Base-by-base conservation (phyloP, 2,797 vertebrate species). In the Arrhamphus sclerolepis region DNA sequence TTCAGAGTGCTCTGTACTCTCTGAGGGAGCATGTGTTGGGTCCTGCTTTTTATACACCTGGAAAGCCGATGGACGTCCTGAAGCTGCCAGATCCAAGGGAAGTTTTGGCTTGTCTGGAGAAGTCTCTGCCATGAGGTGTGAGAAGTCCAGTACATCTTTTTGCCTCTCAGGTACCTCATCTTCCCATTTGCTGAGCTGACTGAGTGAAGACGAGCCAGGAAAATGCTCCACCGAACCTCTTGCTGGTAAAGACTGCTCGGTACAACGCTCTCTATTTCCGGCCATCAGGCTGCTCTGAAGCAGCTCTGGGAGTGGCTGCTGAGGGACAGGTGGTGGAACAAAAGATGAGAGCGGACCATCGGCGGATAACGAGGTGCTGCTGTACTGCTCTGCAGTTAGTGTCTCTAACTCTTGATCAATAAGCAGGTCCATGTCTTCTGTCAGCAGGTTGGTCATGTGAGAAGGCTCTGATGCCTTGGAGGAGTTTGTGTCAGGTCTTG, bases 341-440 rank as follows among this genome's bases (percentile, higher is more conserved):
- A 84, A 62, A 9, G 73, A 70, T 3, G 80, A 46, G 21, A 57
- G 46, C 3, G 61, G 39, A 46, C 55, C 58, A 46, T 34, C 69
- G 34, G 51, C 17, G 18, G 71, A 66, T n/a, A 66, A 56, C 72
- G 38, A 62, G 31, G 66, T 55, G 29, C 56, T 40, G 46, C 39
- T 28, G 6, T 21, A 1, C 2, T 4, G 62, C 34, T 71, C 75
- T 1, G 38, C 24, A 0, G 74, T 77, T 56, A 92, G 77, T 46
- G 63, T 91, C 75, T 94, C 89, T 53, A 95, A 89, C 76, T 95
- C 93, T 69, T 90, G 90, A 72, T 96, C 93, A 62, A 94, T 78
- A 28, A 96, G 89, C 38, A 90, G 78, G 85, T 96, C 94, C 70
- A 96, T 76, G 63, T 97, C 95, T 67, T 92, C 93, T 21, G 93